Conservation (phyloP, 2,113 vertebrate genomes). For the Pseudonaja textilis region DNA sequence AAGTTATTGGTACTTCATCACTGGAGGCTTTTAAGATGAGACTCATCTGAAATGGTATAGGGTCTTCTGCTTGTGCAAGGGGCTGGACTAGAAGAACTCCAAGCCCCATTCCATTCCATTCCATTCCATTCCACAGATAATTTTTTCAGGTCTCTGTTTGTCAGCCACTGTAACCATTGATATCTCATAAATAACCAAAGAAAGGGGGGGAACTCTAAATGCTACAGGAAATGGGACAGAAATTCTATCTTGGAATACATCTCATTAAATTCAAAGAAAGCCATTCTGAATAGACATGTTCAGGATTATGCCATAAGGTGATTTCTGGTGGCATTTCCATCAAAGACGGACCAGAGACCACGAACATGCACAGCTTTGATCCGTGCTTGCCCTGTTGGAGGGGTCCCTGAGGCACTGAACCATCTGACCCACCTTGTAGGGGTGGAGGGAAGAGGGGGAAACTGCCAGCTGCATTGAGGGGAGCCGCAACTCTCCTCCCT, state of each 20-base stretch:
- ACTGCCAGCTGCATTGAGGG: too few species aligned
- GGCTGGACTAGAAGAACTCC: background rate
- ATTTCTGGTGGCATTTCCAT: too few species aligned
- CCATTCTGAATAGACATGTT: background rate
- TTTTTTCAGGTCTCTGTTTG: background rate
- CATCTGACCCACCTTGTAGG: too few species aligned
- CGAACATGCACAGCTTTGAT: too few species aligned
- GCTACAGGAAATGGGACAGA: background rate
- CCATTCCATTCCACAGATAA: background rate
- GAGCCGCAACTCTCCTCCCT: too few species aligned
- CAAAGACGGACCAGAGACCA: too few species aligned
- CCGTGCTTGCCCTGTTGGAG: too few species aligned
- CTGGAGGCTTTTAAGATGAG: background rate
- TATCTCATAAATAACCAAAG: background rate
- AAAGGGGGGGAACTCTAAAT: too few species aligned
- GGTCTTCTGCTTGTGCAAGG: too few species aligned
- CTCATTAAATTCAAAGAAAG: background rate
- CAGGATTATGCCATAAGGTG: background rate
- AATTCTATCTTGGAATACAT: background rate
- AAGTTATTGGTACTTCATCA: background rate
- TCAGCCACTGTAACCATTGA: background rate
- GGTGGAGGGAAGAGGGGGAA: too few species aligned
- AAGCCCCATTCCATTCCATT: background rate
- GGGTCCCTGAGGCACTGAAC: too few species aligned
- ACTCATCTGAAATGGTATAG: background rate